These are phyloP conservation scores for Tachysurus vachellii DNA, from an alignment of 2,113 vertebrate genomes.

Conservation along the genomic window DNA sequence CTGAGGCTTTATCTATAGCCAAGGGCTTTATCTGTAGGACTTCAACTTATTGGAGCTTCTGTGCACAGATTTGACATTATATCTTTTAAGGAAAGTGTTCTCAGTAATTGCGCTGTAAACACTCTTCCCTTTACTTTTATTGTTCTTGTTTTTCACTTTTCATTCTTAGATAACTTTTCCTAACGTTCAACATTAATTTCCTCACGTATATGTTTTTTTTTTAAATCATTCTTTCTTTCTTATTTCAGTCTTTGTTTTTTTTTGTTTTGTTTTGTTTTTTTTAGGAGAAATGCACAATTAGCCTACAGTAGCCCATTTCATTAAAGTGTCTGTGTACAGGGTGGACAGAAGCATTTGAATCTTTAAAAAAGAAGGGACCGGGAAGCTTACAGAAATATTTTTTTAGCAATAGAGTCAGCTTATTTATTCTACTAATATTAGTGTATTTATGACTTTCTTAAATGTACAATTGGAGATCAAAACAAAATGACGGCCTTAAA, in stretches of 20 bases:
- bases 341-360: neutral
- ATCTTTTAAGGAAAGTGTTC: neutral
- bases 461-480: neutral
- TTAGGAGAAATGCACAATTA: neutral
- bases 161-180: neutral
- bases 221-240: neutral
- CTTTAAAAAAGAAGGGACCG: neutral
- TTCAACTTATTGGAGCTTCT: neutral
- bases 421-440: constrained; percentile 26
- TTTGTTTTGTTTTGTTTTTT: too few relatives aligned
- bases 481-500: neutral
- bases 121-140: neutral
- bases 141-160: neutral
- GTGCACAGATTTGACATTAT: neutral
- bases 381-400: neutral
- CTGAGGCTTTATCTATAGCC: neutral
- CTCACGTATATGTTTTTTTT: neutral
- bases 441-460: constrained; percentile 1
- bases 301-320: neutral
- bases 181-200: neutral
- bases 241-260: neutral
- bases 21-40: neutral
- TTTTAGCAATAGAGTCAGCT: neutral
- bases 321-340: neutral
- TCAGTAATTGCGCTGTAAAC: neutral